A percentile compares a stretch with the other conserved stretches of the same genome.
Conservation (phyloP, 1,140 invertebrate species). For the Diachasmimorpha longicaudata region DNA sequence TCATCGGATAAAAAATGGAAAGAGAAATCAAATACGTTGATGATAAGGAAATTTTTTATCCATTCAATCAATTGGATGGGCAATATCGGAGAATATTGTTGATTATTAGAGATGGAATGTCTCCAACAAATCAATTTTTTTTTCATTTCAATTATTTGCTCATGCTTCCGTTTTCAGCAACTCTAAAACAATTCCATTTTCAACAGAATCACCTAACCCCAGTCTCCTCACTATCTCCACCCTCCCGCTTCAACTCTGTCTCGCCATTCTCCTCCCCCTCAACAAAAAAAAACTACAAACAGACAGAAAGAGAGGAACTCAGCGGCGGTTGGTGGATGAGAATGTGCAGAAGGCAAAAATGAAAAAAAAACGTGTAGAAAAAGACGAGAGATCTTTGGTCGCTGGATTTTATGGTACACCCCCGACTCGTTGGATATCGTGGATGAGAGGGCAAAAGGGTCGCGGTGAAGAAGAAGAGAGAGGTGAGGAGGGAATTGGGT, state of each 20-base stretch:
- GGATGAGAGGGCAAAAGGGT: constrained; percentile 12
- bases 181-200: too few species aligned
- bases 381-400: not conserved
- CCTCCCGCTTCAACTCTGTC: too few species aligned
- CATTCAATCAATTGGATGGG: not conserved
- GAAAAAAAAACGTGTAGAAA: not conserved
- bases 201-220: too few species aligned
- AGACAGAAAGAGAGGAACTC: not conserved
- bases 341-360: not conserved
- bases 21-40: not conserved
- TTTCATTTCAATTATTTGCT: too few species aligned
- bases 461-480: constrained; percentile 16
- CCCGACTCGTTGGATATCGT: not conserved
- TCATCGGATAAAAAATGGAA: too few species aligned
- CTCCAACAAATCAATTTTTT: too few species aligned
- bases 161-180: too few species aligned
- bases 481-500: constrained; percentile 6
- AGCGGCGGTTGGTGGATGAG: too few species aligned
- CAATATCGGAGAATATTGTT: not conserved
- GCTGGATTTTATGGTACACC: not conserved
- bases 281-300: not conserved
- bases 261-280: not conserved
- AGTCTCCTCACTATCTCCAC: too few species aligned
- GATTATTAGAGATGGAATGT: not conserved
- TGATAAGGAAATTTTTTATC: not conserved